phyloP scores from a whole-genome alignment of 2,113 vertebrate genomes.

The Azemiops feae region DNA sequence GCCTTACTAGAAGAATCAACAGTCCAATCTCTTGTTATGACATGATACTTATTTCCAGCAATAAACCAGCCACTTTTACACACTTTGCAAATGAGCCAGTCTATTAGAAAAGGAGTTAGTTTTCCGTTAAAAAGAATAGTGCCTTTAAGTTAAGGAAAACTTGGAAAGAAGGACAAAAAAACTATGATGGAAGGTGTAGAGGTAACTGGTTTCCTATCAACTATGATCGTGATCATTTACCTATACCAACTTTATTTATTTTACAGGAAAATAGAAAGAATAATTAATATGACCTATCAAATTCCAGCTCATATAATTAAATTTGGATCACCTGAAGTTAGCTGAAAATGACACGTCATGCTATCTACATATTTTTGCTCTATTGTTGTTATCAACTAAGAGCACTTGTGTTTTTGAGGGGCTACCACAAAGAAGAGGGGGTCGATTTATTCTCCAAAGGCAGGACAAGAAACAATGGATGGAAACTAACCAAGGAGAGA shows the following conservation, averaged over 20 bases:
- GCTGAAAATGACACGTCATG: too few species aligned
- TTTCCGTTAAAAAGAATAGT: neutral
- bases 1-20: neutral
- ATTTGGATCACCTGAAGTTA: neutral
- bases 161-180: neutral
- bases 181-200: neutral
- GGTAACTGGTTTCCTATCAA: neutral
- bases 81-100: neutral
- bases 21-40: constrained; percentile 31
- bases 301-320: neutral
- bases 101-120: neutral
- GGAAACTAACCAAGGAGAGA: neutral
- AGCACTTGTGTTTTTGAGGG: neutral
- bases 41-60: constrained; percentile 32
- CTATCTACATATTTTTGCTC: neutral
- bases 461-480: neutral
- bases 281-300: neutral
- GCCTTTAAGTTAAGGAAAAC: neutral
- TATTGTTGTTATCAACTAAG: neutral
- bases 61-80: neutral
- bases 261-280: neutral
- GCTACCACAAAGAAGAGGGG: neutral
- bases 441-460: neutral
- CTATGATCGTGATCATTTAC: neutral
- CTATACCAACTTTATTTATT: neutral